These are phyloP conservation scores for Lordiphosa andalusiaca DNA, from an alignment of 2,888 invertebrate genomes.

Conservation along the genomic window DNA sequence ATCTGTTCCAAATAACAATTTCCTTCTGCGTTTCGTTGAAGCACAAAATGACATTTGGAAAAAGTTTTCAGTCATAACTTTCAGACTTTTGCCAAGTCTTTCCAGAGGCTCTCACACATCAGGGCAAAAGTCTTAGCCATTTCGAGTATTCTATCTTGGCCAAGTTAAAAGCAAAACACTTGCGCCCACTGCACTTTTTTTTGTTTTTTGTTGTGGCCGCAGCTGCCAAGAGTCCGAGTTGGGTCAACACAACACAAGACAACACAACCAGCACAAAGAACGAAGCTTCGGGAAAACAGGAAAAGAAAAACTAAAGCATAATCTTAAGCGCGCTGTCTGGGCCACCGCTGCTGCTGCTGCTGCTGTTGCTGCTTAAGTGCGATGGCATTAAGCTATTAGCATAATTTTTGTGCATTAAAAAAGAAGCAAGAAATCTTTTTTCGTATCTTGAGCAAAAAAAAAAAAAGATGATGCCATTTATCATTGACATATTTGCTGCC, in stretches of 20 bases:
- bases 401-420: conserved; percentile 69
- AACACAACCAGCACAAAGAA: conserved; percentile 8
- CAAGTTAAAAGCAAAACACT: conserved; percentile 60
- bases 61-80: conserved; percentile 49
- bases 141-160: conserved; percentile 41
- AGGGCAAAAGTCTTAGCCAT: conserved; percentile 32
- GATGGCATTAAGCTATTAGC: conserved; percentile 69
- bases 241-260: conserved; percentile 23
- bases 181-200: conserved; percentile 50
- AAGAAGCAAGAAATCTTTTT: conserved; percentile 26
- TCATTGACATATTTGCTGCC: conserved; percentile 57
- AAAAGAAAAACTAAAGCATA: conserved; percentile 32
- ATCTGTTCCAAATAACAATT: conserved; percentile 32
- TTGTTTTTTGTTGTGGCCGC: conserved; percentile 46
- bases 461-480: conserved; percentile 46
- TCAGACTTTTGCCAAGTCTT: conserved; percentile 29
- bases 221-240: conserved; percentile 62
- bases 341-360: conserved; percentile 38
- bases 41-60: conserved; percentile 31
- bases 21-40: not conserved
- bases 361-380: conserved; percentile 65
- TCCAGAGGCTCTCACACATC: conserved; percentile 27
- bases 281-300: conserved; percentile 19
- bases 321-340: conserved; percentile 34
- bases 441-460: too few relatives aligned